Percentiles rank a stretch among this genome's conserved stretches.
Conservation (phyloP, 1,140 invertebrate species). For the Acromyrmex charruanus region DNA sequence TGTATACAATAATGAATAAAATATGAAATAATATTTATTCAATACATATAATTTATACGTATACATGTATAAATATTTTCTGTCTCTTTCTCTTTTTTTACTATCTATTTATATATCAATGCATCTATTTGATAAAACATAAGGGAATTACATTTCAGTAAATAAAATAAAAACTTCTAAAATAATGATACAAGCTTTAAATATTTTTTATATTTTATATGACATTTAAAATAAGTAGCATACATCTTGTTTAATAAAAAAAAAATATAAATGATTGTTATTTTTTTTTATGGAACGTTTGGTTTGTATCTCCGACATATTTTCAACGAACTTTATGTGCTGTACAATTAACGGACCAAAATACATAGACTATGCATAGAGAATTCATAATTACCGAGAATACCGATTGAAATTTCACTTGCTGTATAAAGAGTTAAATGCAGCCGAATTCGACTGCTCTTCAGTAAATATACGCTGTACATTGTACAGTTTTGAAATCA, state of each 20-base stretch:
- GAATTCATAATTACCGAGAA: conserved; percentile 77
- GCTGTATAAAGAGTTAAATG: conserved; percentile 5
- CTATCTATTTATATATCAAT: background rate
- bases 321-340: conserved; percentile 15
- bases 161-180: background rate
- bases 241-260: background rate
- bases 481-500: conserved; percentile 62
- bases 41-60: background rate
- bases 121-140: background rate
- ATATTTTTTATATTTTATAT: background rate
- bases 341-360: conserved; percentile 42
- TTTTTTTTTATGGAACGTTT: background rate
- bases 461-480: conserved; percentile 43
- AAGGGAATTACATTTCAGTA: background rate
- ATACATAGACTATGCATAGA: conserved; percentile 56
- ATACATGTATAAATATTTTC: background rate
- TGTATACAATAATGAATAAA: background rate
- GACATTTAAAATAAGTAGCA: background rate
- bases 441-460: conserved; percentile 15
- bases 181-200: background rate
- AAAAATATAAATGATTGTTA: background rate
- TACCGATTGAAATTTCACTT: conserved; percentile 66
- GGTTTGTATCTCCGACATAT: background rate
- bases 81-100: background rate
- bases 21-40: background rate